Conservation (phyloP, 2,113 vertebrate genomes). For the Orthochromis indermauri region DNA sequence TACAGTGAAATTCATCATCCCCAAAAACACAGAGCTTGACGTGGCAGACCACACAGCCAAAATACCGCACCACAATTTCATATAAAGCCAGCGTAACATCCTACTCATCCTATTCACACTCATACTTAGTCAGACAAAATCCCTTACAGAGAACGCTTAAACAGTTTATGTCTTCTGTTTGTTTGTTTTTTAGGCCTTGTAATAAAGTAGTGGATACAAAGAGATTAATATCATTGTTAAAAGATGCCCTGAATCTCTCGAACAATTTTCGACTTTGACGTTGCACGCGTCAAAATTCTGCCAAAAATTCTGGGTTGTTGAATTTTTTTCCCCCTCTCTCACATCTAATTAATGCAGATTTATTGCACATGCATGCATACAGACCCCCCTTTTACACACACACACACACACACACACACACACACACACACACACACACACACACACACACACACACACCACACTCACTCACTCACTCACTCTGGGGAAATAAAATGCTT, state of each 20-base stretch:
- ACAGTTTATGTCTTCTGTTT: neutral
- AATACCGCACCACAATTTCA: neutral
- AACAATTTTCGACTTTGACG: neutral
- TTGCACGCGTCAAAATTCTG: neutral
- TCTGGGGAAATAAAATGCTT: conserved; percentile 21
- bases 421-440: neutral
- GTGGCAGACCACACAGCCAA: neutral
- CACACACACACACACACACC: too few relatives aligned
- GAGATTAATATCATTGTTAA: neutral
- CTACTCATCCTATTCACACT: neutral
- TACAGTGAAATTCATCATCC: neutral
- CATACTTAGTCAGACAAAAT: neutral
- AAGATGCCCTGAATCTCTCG: neutral
- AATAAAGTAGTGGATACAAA: neutral
- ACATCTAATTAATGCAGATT: conserved; percentile 34
- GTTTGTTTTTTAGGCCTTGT: neutral
- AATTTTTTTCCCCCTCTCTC: neutral
- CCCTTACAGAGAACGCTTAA: neutral
- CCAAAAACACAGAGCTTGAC: neutral
- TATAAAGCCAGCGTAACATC: neutral
- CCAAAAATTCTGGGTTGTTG: neutral
- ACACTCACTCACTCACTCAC: too few relatives aligned
- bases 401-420: neutral
- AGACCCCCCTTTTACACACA: neutral
- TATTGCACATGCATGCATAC: conserved; percentile 14